phyloP scores from a whole-genome alignment of 2,888 invertebrate species.

The Drosophila conformis region DNA sequence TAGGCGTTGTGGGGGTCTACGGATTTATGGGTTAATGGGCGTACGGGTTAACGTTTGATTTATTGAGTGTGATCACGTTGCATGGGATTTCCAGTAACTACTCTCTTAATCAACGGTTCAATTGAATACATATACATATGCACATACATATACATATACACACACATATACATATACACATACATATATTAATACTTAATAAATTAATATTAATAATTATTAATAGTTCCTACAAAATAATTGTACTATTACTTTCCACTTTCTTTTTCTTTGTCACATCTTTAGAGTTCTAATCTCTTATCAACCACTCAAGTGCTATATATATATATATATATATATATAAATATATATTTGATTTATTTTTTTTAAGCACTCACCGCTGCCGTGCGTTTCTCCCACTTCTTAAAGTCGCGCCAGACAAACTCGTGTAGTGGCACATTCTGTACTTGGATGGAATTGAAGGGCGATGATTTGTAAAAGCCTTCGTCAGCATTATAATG shows the following conservation, averaged over 20 bases:
- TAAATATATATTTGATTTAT: neutral
- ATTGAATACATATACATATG: neutral
- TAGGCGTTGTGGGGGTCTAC: neutral
- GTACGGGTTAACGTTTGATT: neutral
- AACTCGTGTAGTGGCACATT: slow-evolving; percentile 87
- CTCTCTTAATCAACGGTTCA: neutral
- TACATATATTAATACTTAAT: neutral
- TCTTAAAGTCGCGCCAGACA: slow-evolving; percentile 87
- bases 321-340: neutral
- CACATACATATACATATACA: neutral
- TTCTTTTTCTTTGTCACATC: neutral
- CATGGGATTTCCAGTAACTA: neutral
- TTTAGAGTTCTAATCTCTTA: neutral
- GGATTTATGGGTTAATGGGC: neutral
- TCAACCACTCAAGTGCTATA: neutral
- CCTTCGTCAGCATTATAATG: slow-evolving; percentile 80
- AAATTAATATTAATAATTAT: neutral
- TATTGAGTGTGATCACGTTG: neutral
- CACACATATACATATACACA: neutral
- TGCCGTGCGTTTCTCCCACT: slow-evolving; percentile 88
- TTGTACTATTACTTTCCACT: neutral
- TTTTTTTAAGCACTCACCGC: slow-evolving; percentile 86
- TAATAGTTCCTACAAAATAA: neutral
- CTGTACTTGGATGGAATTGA: slow-evolving; percentile 85
- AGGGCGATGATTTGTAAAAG: slow-evolving; percentile 85